Base-by-base conservation (phyloP, 2,797 vertebrate genomes). In the Silurus lanzhouensis region DNA sequence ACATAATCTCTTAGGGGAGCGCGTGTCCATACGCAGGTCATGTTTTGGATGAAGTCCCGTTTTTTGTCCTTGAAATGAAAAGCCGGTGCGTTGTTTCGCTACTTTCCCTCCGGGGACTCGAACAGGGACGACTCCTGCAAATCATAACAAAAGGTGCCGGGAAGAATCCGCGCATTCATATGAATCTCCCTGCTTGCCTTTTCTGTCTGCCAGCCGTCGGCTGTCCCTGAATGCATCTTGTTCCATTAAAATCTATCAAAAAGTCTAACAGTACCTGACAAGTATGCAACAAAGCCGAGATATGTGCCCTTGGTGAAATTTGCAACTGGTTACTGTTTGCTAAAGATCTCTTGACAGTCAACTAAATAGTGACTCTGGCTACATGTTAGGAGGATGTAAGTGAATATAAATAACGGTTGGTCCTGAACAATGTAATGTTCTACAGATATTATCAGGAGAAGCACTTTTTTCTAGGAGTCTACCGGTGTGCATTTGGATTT, bases 11-110 rank as follows among this genome's bases (percentile, higher is more conserved):
- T 1, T 0, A 14, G 58, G 84, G 83, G 76, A 1, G 46, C 19
- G 57, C 6, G 31, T 79, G 66, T 80, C 58, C 20, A n/a, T 74
- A 57, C 27, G 27, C 61, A 85, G 66, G 83, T 66, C 70, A 60
- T 58, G 31, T 83, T 83, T 84, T 38, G 58, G 67, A 46, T 70
- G 70, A 31, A 19, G 78, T 77, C 25, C 12, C 63, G 64, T 55
- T 76, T 81, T 74, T 64, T 84, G 86, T 86, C 86, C 89, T 88
- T 87, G 87, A 83, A 85, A 85, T 81, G 52, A 86, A 88, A 88
- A 81, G 78, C 72, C 84, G 78, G 85, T 76, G 75, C 17, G 52
- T 85, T 83, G 81, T 84, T 87, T 77, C 66, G 72, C 44, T 78
- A 58, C 78, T 87, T 80, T 81, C 27, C 86, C 72, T 27, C 67